Evolutionary conservation across 2,113 vertebrate genomes (phyloP).

Genomic region (Synchiropus splendidus): DNA sequence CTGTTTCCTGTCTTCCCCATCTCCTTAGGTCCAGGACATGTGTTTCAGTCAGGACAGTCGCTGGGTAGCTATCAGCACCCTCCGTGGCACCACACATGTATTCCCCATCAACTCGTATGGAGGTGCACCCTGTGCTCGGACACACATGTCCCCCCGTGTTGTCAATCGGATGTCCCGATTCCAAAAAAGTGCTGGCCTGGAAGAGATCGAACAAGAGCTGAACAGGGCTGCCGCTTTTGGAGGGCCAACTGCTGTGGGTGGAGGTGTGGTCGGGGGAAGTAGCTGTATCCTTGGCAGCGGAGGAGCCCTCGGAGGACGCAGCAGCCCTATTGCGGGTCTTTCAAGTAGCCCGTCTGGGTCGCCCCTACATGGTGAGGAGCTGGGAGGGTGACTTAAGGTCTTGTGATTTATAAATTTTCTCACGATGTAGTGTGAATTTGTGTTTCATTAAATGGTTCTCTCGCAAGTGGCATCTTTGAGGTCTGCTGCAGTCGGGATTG

Average conservation of each 20-base stretch:
- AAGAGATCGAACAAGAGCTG: constrained; percentile 95
- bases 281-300: constrained; percentile 48
- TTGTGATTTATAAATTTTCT: not conserved
- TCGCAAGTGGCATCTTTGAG: too few species aligned
- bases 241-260: constrained; percentile 19
- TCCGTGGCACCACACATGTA: constrained; percentile 90
- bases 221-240: constrained; percentile 69
- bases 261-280: constrained; percentile 34
- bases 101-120: constrained; percentile 96
- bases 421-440: too few species aligned
- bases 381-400: not conserved
- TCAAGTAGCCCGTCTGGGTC: constrained; percentile 94
- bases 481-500: too few species aligned
- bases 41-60: constrained; percentile 97
- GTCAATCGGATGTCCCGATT: constrained; percentile 98
- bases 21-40: constrained; percentile 88
- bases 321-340: constrained; percentile 87
- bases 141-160: constrained; percentile 91
- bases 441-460: too few species aligned
- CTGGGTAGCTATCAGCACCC: constrained; percentile 94
- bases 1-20: not conserved
- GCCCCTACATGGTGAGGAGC: constrained; percentile 83
- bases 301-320: constrained; percentile 65
- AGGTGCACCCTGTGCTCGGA: constrained; percentile 86
- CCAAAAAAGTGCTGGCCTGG: constrained; percentile 94